A percentile compares a stretch with the other conserved stretches of the same genome.
These are phyloP conservation scores for Bolinopsis microptera DNA, from an alignment of 37 sponge, comb jelly and placozoan species.

Conservation along the genomic window DNA sequence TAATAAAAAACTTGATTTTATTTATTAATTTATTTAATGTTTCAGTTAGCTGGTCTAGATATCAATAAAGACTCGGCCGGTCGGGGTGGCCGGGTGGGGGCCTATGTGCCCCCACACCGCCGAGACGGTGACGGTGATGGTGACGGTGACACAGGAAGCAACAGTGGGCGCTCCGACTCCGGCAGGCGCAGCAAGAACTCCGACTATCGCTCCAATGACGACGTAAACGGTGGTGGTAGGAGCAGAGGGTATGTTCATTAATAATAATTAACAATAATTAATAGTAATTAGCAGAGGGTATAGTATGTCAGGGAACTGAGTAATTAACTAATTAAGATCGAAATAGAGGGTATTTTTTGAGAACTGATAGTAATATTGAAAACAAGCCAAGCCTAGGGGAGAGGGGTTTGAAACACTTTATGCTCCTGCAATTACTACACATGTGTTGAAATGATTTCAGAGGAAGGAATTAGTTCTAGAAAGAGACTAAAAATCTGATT, in stretches of 20 bases:
- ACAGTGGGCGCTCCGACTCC: background rate
- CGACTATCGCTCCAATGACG: background rate
- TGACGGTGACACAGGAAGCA: background rate
- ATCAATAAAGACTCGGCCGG: slow-evolving; percentile 68
- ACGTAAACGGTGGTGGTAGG: background rate
- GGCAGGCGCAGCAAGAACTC: slow-evolving; percentile 52
- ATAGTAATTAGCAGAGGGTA: background rate
- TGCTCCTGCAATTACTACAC: no score
- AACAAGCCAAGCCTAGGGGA: no score
- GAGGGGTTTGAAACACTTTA: no score
- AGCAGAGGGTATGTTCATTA: background rate
- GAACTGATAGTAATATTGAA: no score
- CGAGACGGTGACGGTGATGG: background rate
- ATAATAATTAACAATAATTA: no score
- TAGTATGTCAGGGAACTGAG: background rate
- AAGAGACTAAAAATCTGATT: no score
- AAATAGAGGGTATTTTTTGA: no score
- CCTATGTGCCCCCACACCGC: slow-evolving; percentile 67
- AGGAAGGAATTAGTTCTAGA: no score
- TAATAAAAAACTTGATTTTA: no score
- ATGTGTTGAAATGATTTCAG: no score
- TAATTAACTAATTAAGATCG: no score
- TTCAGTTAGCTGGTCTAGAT: slow-evolving; percentile 96
- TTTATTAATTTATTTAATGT: background rate
- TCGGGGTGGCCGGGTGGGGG: slow-evolving; percentile 66